A percentile compares a stretch with the other conserved stretches of the same genome.
Evolutionary conservation across 2,888 invertebrate species (phyloP).

Genomic region (Salpingus planirostris): DNA sequence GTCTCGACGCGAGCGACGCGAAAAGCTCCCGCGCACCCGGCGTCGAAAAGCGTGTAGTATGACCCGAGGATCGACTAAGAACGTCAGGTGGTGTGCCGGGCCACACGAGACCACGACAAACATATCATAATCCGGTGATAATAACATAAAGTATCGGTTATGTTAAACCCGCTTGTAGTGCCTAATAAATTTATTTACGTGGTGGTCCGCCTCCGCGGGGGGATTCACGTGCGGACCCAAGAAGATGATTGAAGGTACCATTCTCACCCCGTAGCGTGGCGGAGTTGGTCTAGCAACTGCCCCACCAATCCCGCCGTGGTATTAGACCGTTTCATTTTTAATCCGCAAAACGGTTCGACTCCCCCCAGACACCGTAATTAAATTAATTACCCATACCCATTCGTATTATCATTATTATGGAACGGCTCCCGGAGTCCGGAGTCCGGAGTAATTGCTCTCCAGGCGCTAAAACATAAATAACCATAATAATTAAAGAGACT

Average conservation of each 20-base stretch:
- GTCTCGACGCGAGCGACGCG: slow-evolving; percentile 27
- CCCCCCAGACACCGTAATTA: too few species aligned
- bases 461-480: too few species aligned
- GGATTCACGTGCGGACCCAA: slow-evolving; percentile 15
- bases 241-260: slow-evolving; percentile 20
- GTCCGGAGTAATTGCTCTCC: too few species aligned
- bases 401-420: too few species aligned
- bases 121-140: slow-evolving; percentile 30
- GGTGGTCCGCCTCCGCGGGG: slow-evolving; percentile 19
- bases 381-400: too few species aligned
- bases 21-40: slow-evolving; percentile 29
- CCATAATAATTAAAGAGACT: too few species aligned
- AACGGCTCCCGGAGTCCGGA: too few species aligned
- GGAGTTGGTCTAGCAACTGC: too few species aligned
- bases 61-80: slow-evolving; percentile 30
- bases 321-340: too few species aligned
- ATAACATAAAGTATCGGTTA: slow-evolving; percentile 16
- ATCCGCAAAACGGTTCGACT: too few species aligned
- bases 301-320: too few species aligned
- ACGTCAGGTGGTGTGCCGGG: slow-evolving; percentile 28
- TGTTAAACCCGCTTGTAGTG: slow-evolving; percentile 25
- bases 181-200: slow-evolving; percentile 22
- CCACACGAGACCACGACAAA: slow-evolving; percentile 27
- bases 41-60: slow-evolving; percentile 35
- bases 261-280: slow-evolving; percentile 1